phyloP scores from a whole-genome alignment of 2,113 vertebrate species.

The Buteo buteo region DNA sequence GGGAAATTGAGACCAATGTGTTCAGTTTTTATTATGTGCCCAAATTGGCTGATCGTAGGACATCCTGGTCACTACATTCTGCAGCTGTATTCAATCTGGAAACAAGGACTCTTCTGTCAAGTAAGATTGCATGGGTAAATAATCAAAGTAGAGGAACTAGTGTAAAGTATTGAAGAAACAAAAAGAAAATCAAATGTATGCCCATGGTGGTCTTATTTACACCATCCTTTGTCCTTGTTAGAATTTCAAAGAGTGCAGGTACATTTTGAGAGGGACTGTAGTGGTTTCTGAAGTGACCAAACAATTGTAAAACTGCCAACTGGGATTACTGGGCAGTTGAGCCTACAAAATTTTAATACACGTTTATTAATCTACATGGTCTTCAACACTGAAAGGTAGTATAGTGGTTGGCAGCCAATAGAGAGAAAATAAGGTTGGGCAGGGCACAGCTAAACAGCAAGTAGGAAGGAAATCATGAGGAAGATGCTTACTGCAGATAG shows the following conservation, averaged over 20 bases:
- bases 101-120: not conserved
- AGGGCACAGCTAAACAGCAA: not conserved
- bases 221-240: not conserved
- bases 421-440: not conserved
- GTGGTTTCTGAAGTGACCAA: not conserved
- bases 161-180: not conserved
- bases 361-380: not conserved
- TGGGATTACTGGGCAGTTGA: not conserved
- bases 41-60: fast-evolving
- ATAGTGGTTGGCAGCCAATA: not conserved
- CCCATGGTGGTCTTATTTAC: not conserved
- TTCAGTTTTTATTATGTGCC: not conserved
- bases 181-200: not conserved
- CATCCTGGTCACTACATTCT: not conserved
- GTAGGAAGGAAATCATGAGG: not conserved
- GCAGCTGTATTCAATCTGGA: not conserved
- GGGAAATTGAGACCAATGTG: not conserved
- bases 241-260: not conserved
- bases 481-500: not conserved
- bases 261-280: not conserved
- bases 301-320: not conserved
- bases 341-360: not conserved
- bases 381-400: not conserved
- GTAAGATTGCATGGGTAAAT: not conserved
- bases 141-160: not conserved